These are phyloP conservation scores for Brachypalpus laphriformis DNA, from an alignment of 2,888 invertebrate species.

Conservation along the genomic window DNA sequence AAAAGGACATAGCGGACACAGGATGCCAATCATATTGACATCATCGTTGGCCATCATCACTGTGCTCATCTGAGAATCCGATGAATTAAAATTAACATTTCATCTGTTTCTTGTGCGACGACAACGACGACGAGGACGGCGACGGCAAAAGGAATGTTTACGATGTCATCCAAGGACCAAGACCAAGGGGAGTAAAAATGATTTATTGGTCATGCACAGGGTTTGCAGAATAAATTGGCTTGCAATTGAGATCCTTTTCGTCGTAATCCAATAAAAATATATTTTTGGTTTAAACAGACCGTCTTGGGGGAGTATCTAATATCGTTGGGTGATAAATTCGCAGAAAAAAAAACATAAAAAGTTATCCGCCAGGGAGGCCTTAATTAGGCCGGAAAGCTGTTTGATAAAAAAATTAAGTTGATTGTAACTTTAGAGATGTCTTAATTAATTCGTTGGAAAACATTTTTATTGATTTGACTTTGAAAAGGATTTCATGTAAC, in stretches of 20 bases:
- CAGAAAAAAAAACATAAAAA: neutral
- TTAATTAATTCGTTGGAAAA: neutral
- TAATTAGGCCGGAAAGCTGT: neutral
- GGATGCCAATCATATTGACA: constrained; percentile 29
- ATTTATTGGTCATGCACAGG: constrained; percentile 39
- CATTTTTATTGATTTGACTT: neutral
- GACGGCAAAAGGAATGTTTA: constrained; percentile 9
- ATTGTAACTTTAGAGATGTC: neutral
- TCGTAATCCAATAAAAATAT: constrained; percentile 5
- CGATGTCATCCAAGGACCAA: neutral
- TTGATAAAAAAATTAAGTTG: neutral
- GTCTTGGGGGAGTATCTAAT: neutral
- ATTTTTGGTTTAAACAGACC: neutral
- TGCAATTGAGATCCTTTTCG: constrained; percentile 26
- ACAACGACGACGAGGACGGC: neutral
- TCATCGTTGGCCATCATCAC: neutral
- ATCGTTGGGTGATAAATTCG: neutral
- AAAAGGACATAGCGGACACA: constrained; percentile 11
- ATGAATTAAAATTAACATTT: constrained; percentile 47
- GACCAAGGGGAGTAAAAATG: constrained; percentile 13
- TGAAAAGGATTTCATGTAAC: neutral
- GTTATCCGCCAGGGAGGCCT: neutral
- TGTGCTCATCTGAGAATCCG: constrained; percentile 5
- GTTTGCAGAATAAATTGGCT: constrained; percentile 32
- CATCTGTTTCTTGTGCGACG: constrained; percentile 2